phyloP scores from a whole-genome alignment of 2,888 invertebrate genomes.

The Chorisops tibialis region DNA sequence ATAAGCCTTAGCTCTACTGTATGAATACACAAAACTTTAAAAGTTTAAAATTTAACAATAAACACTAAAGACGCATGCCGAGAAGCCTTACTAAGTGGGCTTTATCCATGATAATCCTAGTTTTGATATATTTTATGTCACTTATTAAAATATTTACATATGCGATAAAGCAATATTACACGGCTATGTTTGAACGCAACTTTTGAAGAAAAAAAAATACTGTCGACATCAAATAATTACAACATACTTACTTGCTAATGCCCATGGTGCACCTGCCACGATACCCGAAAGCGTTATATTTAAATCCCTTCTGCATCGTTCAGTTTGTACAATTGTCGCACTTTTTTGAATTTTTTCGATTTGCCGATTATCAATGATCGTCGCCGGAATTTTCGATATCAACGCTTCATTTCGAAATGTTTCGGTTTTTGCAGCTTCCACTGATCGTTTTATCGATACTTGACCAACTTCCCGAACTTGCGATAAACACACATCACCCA shows the following conservation, averaged over 20 bases:
- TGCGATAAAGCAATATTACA: too few relatives aligned
- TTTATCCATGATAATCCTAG: too few relatives aligned
- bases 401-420: background rate
- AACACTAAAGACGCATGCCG: too few relatives aligned
- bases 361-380: slow-evolving; percentile 31
- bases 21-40: too few relatives aligned
- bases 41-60: too few relatives aligned
- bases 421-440: background rate
- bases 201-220: too few relatives aligned
- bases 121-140: too few relatives aligned
- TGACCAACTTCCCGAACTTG: background rate
- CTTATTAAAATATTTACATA: too few relatives aligned
- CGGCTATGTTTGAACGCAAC: too few relatives aligned
- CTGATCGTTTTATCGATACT: slow-evolving; percentile 7
- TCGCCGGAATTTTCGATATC: background rate
- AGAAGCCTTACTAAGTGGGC: too few relatives aligned
- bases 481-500: background rate
- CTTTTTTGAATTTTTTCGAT: slow-evolving; percentile 38
- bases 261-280: slow-evolving; percentile 40
- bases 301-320: slow-evolving; percentile 40
- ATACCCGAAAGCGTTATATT: slow-evolving; percentile 43
- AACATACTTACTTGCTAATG: slow-evolving; percentile 42
- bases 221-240: too few relatives aligned
- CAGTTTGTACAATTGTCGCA: slow-evolving; percentile 36
- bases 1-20: too few relatives aligned